A percentile compares a stretch with the other conserved stretches of the same genome.
These are phyloP conservation scores for Cisticola juncidis DNA, from an alignment of 2,113 vertebrate species.

Conservation along the genomic window DNA sequence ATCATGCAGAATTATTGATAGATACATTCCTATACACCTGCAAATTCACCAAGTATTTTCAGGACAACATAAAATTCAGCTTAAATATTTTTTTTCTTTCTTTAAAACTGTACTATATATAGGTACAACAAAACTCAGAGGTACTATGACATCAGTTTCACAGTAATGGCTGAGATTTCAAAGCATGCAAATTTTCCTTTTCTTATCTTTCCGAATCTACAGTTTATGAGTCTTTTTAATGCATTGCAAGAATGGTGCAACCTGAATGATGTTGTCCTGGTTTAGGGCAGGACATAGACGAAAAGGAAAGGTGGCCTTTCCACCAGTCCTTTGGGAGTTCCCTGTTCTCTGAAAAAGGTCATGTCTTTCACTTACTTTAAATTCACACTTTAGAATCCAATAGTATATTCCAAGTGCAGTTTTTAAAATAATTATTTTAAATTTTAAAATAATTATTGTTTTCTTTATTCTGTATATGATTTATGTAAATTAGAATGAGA, in stretches of 20 bases:
- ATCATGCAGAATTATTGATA: neutral
- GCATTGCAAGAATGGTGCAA: neutral
- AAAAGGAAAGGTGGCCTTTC: neutral
- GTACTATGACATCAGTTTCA: neutral
- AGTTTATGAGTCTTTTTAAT: neutral
- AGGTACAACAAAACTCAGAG: rapidly evolving
- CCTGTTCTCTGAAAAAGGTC: neutral
- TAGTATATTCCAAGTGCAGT: neutral
- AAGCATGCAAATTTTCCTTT: neutral
- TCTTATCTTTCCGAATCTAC: neutral
- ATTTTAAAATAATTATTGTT: neutral
- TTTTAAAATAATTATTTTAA: neutral
- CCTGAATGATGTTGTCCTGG: neutral
- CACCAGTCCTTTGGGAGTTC: neutral
- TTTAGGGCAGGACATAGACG: neutral
- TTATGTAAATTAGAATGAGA: neutral
- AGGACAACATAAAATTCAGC: neutral
- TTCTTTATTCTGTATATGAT: neutral
- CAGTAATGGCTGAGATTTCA: neutral
- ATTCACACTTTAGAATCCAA: neutral
- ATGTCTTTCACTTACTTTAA: neutral
- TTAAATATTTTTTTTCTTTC: neutral
- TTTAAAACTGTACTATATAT: neutral
- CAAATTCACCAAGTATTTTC: neutral
- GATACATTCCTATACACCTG: neutral